These are phyloP conservation scores for Pseudococcus longispinus DNA, from an alignment of 2,888 invertebrate species.

Conservation along the genomic window DNA sequence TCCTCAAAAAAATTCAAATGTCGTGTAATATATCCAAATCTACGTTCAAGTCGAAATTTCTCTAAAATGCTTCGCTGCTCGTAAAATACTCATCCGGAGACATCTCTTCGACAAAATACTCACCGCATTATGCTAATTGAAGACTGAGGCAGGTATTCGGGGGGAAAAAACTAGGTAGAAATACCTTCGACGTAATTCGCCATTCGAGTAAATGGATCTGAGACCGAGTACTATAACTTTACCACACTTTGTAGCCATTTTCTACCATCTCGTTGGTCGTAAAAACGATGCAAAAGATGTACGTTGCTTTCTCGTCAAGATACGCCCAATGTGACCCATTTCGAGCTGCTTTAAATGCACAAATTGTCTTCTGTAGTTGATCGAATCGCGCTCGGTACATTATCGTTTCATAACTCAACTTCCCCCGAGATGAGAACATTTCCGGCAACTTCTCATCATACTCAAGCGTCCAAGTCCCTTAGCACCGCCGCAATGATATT, in stretches of 20 bases:
- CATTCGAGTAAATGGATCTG: background rate
- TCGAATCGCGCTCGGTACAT: slow-evolving; percentile 9
- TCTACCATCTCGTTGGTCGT: background rate
- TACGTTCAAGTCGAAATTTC: too few relatives aligned
- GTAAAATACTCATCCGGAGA: too few relatives aligned
- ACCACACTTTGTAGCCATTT: background rate
- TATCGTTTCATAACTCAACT: slow-evolving; percentile 9
- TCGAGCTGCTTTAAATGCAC: background rate
- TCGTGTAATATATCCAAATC: too few relatives aligned
- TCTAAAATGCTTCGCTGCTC: too few relatives aligned
- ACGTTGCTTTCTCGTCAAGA: background rate
- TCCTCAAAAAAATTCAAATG: too few relatives aligned
- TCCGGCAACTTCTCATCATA: background rate
- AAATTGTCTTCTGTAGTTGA: background rate
- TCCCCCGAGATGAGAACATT: background rate
- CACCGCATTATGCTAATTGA: background rate
- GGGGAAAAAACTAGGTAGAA: background rate
- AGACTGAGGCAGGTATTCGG: background rate
- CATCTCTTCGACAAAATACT: background rate
- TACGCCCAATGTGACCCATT: background rate
- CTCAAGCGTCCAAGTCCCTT: background rate
- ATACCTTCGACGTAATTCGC: background rate
- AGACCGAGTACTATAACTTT: background rate
- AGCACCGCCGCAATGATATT: background rate
- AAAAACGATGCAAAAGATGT: background rate